phyloP scores from a whole-genome alignment of 1,140 invertebrate species.

The Gerris buenoi region DNA sequence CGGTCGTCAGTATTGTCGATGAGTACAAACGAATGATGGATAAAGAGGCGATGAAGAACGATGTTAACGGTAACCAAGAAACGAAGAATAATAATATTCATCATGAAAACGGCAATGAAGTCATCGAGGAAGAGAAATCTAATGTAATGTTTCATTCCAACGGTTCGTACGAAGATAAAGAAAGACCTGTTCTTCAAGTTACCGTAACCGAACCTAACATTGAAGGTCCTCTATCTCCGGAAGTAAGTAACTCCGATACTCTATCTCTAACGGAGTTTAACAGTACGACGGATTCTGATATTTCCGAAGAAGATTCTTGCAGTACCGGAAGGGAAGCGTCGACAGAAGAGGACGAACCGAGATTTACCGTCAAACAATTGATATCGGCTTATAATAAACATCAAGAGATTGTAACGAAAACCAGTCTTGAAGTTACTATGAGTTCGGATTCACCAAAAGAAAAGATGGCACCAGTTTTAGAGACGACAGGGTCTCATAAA shows the following conservation, averaged over 20 bases:
- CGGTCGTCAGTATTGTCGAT: background rate
- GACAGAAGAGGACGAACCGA: constrained; percentile 32
- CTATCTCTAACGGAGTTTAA: constrained; percentile 11
- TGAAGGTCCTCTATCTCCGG: background rate
- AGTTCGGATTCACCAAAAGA: constrained; percentile 29
- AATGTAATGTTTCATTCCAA: background rate
- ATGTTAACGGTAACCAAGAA: background rate
- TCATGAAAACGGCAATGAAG: background rate
- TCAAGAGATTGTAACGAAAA: constrained; percentile 35
- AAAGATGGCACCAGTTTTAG: constrained; percentile 3
- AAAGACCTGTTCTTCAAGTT: background rate
- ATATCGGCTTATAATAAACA: constrained; percentile 38
- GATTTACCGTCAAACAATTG: constrained; percentile 36
- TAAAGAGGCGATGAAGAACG: too few relatives aligned
- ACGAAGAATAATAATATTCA: background rate
- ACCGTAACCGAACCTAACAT: background rate
- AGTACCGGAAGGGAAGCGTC: constrained; percentile 4
- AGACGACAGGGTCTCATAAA: constrained; percentile 18
- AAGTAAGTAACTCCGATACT: constrained; percentile 11
- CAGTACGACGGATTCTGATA: constrained; percentile 18
- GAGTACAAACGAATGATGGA: background rate
- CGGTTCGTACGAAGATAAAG: background rate
- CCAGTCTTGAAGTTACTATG: constrained; percentile 35
- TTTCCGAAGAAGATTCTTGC: constrained; percentile 20
- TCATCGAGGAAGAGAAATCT: background rate